phyloP scores from a whole-genome alignment of 1,140 invertebrate species.

The Samia ricini region DNA sequence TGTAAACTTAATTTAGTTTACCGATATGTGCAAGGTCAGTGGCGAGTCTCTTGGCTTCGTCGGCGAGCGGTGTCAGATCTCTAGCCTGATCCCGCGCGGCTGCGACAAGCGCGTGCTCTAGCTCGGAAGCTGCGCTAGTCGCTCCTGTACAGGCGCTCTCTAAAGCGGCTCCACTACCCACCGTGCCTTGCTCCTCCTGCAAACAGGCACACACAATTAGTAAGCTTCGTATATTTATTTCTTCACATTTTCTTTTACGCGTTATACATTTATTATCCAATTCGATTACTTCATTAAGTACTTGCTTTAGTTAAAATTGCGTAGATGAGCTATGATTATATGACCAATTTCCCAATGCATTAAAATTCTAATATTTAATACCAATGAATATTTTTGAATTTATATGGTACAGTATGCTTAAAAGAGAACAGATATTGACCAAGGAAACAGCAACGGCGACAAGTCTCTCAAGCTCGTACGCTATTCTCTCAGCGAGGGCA shows the following conservation, averaged over 20 bases:
- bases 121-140: conserved; percentile 57
- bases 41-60: conserved; percentile 67
- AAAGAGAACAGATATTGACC: no score
- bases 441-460: conserved; percentile 90
- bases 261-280: no score
- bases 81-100: conserved; percentile 69
- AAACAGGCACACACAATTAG: background rate
- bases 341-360: background rate
- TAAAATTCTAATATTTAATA: no score
- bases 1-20: conserved; percentile 38
- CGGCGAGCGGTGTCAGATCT: conserved; percentile 65
- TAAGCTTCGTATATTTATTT: background rate
- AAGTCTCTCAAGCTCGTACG: conserved; percentile 91
- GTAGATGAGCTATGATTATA: background rate
- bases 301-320: background rate
- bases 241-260: background rate
- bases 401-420: no score
- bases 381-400: no score
- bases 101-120: conserved; percentile 65
- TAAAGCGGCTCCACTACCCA: conserved; percentile 59
- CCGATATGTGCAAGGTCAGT: conserved; percentile 72
- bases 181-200: conserved; percentile 70
- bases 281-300: background rate
- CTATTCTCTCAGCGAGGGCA: conserved; percentile 91
- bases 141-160: conserved; percentile 68